Conservation (phyloP, 1,140 invertebrate genomes). For the Pachypsylla venusta region DNA sequence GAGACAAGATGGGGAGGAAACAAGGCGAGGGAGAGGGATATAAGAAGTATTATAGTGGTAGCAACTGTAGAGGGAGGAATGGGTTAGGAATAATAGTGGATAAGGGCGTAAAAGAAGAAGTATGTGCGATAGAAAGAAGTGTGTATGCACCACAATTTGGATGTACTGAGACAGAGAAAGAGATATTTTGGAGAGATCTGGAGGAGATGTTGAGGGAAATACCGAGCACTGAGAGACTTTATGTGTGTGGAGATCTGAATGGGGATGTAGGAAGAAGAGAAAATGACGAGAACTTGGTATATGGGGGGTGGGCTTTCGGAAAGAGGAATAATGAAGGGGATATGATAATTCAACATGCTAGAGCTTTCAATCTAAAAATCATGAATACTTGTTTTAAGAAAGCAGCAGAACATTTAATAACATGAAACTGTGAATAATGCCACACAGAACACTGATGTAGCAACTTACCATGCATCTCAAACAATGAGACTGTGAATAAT, state of each 20-base stretch:
- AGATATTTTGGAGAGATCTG: neutral
- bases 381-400: neutral
- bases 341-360: neutral
- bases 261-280: neutral
- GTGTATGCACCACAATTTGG: constrained; percentile 4
- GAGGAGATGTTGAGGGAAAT: neutral
- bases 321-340: neutral
- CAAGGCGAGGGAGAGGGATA: neutral
- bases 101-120: neutral
- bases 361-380: neutral
- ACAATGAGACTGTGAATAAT: no score
- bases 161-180: neutral
- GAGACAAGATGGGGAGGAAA: constrained; percentile 4
- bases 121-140: neutral
- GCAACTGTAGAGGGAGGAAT: neutral
- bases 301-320: neutral
- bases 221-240: neutral
- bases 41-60: neutral
- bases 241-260: neutral
- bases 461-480: no score
- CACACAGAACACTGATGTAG: no score
- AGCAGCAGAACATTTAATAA: neutral
- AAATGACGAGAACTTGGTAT: neutral
- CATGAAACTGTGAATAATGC: no score
- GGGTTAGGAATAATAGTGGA: neutral